Evolutionary conservation across 2,797 vertebrate species (phyloP).

Genomic region (Brachyalestes nurse): DNA sequence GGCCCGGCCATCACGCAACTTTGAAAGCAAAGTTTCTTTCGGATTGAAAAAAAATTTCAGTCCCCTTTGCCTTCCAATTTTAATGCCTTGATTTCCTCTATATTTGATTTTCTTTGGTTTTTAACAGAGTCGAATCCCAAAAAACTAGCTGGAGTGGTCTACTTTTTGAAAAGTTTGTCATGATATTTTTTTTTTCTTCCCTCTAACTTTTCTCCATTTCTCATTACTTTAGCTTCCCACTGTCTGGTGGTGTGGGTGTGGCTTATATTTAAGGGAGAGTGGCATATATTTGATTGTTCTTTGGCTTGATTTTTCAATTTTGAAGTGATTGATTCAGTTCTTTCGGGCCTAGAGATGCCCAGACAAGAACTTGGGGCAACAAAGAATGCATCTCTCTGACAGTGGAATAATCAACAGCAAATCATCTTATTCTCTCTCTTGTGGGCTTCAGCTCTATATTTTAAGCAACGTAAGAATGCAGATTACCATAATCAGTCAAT

Average conservation of each 20-base stretch:
- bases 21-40: background rate
- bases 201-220: no score
- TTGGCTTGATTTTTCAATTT: background rate
- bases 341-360: background rate
- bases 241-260: no score
- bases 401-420: slow-evolving; percentile 35
- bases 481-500: slow-evolving; percentile 50
- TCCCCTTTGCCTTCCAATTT: background rate
- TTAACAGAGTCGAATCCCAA: no score
- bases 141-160: no score
- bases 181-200: no score
- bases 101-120: background rate
- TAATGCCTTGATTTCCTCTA: background rate
- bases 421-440: slow-evolving; percentile 46
- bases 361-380: background rate
- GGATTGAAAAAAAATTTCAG: background rate
- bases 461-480: slow-evolving; percentile 14
- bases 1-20: background rate
- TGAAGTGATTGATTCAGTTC: background rate
- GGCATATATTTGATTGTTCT: background rate
- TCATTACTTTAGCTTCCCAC: no score
- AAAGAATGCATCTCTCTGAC: slow-evolving; percentile 7
- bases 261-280: background rate
- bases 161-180: no score
- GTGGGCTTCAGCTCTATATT: slow-evolving; percentile 14